Conservation (phyloP, 1,140 invertebrate species). For the Subanguina moxae region DNA sequence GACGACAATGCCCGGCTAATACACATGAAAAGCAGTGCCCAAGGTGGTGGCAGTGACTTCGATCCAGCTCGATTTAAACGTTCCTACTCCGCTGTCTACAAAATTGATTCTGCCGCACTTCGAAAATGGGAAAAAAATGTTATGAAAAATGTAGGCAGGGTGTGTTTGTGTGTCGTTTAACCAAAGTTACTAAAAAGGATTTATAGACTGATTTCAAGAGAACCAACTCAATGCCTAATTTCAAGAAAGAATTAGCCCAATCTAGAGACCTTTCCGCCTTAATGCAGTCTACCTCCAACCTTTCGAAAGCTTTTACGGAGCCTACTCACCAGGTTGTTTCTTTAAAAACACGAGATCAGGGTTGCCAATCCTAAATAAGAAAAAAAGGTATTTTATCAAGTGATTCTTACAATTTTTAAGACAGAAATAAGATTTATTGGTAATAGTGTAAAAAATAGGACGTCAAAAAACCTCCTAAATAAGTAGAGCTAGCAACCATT, state of each 20-base stretch:
- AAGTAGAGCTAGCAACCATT: too few relatives aligned
- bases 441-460: too few relatives aligned
- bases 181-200: background rate
- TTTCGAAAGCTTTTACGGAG: constrained; percentile 22
- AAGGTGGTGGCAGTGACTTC: background rate
- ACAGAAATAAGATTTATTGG: too few relatives aligned
- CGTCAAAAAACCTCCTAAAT: too few relatives aligned
- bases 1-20: constrained; percentile 10
- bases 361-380: too few relatives aligned
- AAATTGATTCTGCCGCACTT: constrained; percentile 52
- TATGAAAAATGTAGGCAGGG: constrained; percentile 29
- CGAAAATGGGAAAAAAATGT: constrained; percentile 51
- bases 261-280: background rate
- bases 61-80: constrained; percentile 38
- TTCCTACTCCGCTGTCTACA: constrained; percentile 52
- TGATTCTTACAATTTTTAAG: too few relatives aligned
- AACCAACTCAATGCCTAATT: constrained; percentile 55
- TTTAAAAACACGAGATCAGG: too few relatives aligned
- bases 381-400: too few relatives aligned
- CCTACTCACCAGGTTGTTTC: constrained; percentile 1
- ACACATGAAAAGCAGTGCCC: constrained; percentile 28
- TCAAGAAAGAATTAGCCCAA: constrained; percentile 33
- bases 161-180: background rate
- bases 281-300: constrained; percentile 20
- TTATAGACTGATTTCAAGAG: constrained; percentile 46